These are phyloP conservation scores for Epinotia ramella DNA, from an alignment of 2,888 invertebrate species.

Conservation along the genomic window DNA sequence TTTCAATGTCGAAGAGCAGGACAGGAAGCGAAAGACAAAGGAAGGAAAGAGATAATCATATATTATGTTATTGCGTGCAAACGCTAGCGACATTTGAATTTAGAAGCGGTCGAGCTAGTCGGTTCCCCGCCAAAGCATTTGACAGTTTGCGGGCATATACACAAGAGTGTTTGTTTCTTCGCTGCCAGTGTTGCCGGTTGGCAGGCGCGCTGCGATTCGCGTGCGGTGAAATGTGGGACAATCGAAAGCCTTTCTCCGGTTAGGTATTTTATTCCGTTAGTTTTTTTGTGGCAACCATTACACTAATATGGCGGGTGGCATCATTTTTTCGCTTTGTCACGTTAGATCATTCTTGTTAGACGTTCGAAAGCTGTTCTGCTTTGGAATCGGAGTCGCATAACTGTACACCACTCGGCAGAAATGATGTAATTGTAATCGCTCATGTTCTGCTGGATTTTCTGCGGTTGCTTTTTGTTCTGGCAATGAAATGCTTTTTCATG, in stretches of 20 bases:
- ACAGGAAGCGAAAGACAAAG: slow-evolving; percentile 55
- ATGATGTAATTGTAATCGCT: slow-evolving; percentile 76
- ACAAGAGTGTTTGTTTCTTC: slow-evolving; percentile 65
- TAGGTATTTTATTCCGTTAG: slow-evolving; percentile 85
- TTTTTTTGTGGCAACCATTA: slow-evolving; percentile 83
- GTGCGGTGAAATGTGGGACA: slow-evolving; percentile 83
- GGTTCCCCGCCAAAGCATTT: slow-evolving; percentile 67
- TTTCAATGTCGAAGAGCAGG: slow-evolving; percentile 79
- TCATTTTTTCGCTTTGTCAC: slow-evolving; percentile 84
- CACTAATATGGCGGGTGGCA: slow-evolving; percentile 81
- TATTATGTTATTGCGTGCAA: slow-evolving; percentile 68
- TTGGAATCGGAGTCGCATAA: slow-evolving; percentile 77
- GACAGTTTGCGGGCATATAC: slow-evolving; percentile 59
- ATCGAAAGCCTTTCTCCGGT: slow-evolving; percentile 86
- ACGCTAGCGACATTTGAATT: slow-evolving; percentile 63
- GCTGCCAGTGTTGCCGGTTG: slow-evolving; percentile 67
- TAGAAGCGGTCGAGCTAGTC: slow-evolving; percentile 66
- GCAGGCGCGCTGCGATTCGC: slow-evolving; percentile 72
- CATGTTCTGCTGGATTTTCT: slow-evolving; percentile 51
- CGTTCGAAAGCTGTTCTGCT: slow-evolving; percentile 80
- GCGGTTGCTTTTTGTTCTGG: slow-evolving; percentile 43
- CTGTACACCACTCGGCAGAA: slow-evolving; percentile 69
- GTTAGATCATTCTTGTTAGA: slow-evolving; percentile 85
- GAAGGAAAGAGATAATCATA: slow-evolving; percentile 65
- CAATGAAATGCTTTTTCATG: slow-evolving; percentile 46